Conservation (phyloP, 1,140 invertebrate species). For the Chlorops oryzae region DNA sequence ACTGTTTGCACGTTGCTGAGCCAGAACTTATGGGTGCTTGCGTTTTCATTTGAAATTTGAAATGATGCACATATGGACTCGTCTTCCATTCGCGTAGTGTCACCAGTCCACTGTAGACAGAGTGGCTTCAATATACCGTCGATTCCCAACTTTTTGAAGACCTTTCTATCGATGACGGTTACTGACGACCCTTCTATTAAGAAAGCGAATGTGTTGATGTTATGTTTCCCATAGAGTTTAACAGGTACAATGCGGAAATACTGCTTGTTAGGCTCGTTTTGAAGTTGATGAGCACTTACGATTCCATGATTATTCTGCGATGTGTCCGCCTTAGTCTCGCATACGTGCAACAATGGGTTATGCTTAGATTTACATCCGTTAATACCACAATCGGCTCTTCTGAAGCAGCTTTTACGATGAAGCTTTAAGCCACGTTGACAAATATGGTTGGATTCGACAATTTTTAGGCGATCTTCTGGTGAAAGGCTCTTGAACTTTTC, state of each 20-base stretch:
- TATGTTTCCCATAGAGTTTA: no score
- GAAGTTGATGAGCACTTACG: no score
- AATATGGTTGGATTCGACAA: no score
- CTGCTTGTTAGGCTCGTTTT: not conserved
- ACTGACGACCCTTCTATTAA: constrained; percentile 1
- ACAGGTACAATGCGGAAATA: not conserved
- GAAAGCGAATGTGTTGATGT: no score
- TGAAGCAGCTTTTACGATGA: not conserved
- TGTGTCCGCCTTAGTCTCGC: no score
- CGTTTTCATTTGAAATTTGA: not conserved
- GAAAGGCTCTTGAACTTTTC: not conserved
- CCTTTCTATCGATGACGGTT: not conserved
- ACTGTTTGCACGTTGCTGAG: no score
- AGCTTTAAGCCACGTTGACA: no score
- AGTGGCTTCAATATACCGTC: not conserved
- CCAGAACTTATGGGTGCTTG: not conserved
- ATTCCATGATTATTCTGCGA: no score
- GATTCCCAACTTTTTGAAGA: not conserved
- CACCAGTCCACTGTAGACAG: constrained; percentile 2
- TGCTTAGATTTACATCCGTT: constrained; percentile 5
- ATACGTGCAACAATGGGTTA: constrained; percentile 5
- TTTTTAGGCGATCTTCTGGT: no score
- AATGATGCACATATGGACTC: not conserved
- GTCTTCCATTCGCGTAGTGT: not conserved
- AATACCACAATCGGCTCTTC: constrained; percentile 4